Evolutionary conservation across 2,113 vertebrate genomes (phyloP).

Genomic region (Lucifuga dentata): DNA sequence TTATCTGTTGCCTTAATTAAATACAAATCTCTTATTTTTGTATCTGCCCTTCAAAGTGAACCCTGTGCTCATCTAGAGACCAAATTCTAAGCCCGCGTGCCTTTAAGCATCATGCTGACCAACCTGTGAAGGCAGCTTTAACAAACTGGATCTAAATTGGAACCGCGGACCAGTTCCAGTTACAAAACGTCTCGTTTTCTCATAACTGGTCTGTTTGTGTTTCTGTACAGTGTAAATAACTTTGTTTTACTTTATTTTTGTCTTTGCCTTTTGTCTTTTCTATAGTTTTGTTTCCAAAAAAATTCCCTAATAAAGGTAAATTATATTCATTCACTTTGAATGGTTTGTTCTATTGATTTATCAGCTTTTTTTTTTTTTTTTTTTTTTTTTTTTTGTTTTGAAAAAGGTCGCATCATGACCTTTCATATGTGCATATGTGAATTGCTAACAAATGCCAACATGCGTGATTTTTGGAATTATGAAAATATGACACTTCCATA

Average conservation of each 20-base stretch:
- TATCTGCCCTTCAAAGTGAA: conserved; percentile 52
- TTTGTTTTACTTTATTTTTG: conserved; percentile 32
- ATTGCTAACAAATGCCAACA: too few species aligned
- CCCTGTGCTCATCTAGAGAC: conserved; percentile 62
- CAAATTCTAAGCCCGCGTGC: conserved; percentile 69
- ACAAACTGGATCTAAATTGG: conserved; percentile 57
- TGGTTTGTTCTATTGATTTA: background rate
- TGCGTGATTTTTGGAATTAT: background rate
- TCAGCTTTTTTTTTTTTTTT: too few species aligned
- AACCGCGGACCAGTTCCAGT: conserved; percentile 32
- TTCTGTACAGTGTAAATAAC: conserved; percentile 74
- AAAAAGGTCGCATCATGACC: too few species aligned
- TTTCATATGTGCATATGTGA: too few species aligned
- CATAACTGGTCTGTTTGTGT: conserved; percentile 34
- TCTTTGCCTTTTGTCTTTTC: conserved; percentile 53
- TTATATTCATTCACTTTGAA: conserved; percentile 25
- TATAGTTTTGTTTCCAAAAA: conserved; percentile 40
- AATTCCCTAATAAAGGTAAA: conserved; percentile 68
- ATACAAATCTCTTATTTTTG: conserved; percentile 63
- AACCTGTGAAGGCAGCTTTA: conserved; percentile 58
- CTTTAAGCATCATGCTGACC: conserved; percentile 54
- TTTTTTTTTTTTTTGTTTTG: too few species aligned
- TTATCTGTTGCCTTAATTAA: conserved; percentile 63
- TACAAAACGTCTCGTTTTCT: conserved; percentile 32
- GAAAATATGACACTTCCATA: conserved; percentile 33